Percentiles rank a stretch among this genome's conserved stretches.
Conservation (phyloP, 2,113 vertebrate species). For the Seriola quinqueradiata region DNA sequence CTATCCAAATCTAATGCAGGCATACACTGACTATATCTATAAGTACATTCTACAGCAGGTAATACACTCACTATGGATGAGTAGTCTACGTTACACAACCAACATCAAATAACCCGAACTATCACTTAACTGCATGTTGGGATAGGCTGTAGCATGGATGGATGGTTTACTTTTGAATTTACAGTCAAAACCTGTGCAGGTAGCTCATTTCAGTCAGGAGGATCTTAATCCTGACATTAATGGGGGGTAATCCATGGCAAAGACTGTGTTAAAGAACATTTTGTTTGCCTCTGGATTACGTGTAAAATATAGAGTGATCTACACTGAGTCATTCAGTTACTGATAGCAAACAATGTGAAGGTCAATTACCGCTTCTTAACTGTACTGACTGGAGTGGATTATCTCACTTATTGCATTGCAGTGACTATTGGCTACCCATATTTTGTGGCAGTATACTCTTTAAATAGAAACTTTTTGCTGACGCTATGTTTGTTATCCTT, state of each 20-base stretch:
- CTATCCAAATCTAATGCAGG: no score
- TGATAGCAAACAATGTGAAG: constrained; percentile 1
- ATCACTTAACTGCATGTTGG: neutral
- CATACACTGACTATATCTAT: no score
- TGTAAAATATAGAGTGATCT: neutral
- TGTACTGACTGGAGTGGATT: neutral
- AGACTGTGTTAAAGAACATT: constrained; percentile 8
- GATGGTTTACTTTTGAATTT: neutral
- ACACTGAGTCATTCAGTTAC: neutral
- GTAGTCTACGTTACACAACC: no score
- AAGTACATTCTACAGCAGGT: no score
- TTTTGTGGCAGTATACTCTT: no score
- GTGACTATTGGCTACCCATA: no score
- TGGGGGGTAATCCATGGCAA: constrained; percentile 8
- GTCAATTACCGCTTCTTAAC: neutral
- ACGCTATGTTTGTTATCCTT: neutral
- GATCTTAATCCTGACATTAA: constrained; percentile 23
- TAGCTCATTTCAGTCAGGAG: neutral
- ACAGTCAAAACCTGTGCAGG: neutral
- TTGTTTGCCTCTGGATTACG: constrained; percentile 9
- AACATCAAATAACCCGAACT: no score
- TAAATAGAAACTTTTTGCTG: no score
- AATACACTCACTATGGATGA: no score
- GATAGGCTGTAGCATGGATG: neutral
- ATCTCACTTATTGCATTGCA: no score